Evolutionary conservation across 1,140 invertebrate species (phyloP).

Genomic region (Drosophila ananassae): DNA sequence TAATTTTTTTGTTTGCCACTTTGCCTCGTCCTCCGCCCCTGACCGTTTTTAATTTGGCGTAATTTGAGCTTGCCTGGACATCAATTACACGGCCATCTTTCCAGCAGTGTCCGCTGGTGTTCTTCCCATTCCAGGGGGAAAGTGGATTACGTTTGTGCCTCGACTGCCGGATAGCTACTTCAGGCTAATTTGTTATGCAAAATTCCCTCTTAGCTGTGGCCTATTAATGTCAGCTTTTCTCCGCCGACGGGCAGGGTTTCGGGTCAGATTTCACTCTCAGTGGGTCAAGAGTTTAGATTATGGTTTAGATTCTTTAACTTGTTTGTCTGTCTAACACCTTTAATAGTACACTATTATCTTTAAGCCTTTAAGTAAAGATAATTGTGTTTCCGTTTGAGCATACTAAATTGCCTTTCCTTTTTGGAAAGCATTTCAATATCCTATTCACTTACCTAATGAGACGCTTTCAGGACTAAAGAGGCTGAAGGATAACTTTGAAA

Average conservation of each 20-base stretch:
- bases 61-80: constrained; percentile 52
- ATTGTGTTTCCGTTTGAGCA: constrained; percentile 7
- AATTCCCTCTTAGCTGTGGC: constrained; percentile 20
- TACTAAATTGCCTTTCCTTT: constrained; percentile 21
- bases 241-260: not conserved
- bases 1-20: constrained; percentile 7
- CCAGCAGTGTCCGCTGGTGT: constrained; percentile 1
- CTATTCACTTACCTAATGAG: constrained; percentile 51
- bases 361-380: not conserved
- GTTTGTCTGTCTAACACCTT: not conserved
- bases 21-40: constrained; percentile 26
- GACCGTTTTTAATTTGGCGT: constrained; percentile 66
- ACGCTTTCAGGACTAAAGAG: constrained; percentile 28
- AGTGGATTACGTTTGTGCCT: constrained; percentile 6
- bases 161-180: constrained; percentile 17
- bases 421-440: constrained; percentile 15
- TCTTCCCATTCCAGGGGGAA: constrained; percentile 4
- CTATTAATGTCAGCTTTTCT: constrained; percentile 39
- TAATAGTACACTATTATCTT: not conserved
- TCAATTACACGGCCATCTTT: constrained; percentile 53
- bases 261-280: constrained; percentile 1
- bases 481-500: constrained; percentile 12
- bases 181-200: constrained; percentile 42
- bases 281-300: constrained; percentile 14
- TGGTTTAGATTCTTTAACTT: not conserved